Evolutionary conservation across 2,797 vertebrate genomes (phyloP).

Genomic region (Dermochelys coriacea): DNA sequence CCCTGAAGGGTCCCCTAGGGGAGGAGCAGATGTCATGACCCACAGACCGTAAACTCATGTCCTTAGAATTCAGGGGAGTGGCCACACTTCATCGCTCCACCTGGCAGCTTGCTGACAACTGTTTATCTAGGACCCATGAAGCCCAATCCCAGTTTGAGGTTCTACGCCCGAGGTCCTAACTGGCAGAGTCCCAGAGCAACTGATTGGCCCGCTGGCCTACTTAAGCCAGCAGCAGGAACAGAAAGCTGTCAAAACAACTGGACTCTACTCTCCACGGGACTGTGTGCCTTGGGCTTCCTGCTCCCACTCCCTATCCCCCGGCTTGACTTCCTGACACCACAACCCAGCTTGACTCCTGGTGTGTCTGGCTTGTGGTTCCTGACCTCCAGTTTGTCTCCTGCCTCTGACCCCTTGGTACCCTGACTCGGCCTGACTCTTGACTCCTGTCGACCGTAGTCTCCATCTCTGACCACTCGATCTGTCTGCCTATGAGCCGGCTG

Average conservation of each 20-base stretch:
- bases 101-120: background rate
- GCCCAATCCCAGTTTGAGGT: background rate
- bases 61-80: background rate
- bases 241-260: background rate
- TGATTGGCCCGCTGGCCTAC: background rate
- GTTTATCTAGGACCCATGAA: background rate
- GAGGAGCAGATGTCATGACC: background rate
- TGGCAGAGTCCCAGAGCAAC: background rate
- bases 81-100: background rate
- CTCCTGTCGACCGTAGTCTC: too few relatives aligned
- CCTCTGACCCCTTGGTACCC: background rate
- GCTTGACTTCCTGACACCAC: background rate
- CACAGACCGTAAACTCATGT: background rate
- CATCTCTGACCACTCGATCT: too few relatives aligned
- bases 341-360: too few relatives aligned
- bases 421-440: background rate
- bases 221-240: background rate
- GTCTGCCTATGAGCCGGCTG: background rate
- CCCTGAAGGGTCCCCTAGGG: too few relatives aligned
- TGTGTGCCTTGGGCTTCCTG: background rate
- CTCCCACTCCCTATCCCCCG: background rate
- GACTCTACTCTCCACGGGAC: background rate
- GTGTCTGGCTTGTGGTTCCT: too few relatives aligned
- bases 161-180: background rate
- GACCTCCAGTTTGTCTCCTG: background rate